A percentile compares a stretch with the other conserved stretches of the same genome.
Evolutionary conservation across 2,113 vertebrate genomes (phyloP).

Genomic region (Pagrus major): DNA sequence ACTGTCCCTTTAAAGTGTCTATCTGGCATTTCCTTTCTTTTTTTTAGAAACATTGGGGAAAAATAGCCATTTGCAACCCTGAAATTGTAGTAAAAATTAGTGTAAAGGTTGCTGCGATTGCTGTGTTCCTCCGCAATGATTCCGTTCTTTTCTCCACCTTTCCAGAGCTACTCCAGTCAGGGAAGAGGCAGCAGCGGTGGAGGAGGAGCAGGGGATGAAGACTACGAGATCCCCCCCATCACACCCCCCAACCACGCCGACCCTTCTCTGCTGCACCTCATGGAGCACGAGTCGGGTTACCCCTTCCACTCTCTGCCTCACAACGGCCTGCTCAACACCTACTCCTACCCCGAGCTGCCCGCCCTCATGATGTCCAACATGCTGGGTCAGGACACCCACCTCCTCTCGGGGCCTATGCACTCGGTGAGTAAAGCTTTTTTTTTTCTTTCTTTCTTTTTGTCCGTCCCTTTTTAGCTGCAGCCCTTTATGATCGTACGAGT

Average conservation of each 20-base stretch:
- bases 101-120: background rate
- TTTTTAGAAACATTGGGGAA: background rate
- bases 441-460: slow-evolving; percentile 35
- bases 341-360: slow-evolving; percentile 96
- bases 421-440: slow-evolving; percentile 88
- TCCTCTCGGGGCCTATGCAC: slow-evolving; percentile 95
- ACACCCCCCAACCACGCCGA: slow-evolving; percentile 96
- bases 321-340: slow-evolving; percentile 95
- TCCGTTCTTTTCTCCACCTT: slow-evolving; percentile 28
- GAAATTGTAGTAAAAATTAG: background rate
- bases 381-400: slow-evolving; percentile 96
- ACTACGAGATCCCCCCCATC: slow-evolving; percentile 99
- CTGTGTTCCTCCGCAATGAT: background rate
- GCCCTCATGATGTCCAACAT: slow-evolving; percentile 99
- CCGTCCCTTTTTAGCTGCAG: slow-evolving; percentile 22
- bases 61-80: slow-evolving; percentile 1
- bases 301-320: slow-evolving; percentile 95
- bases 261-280: slow-evolving; percentile 94
- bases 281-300: slow-evolving; percentile 95
- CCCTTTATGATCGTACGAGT: slow-evolving; percentile 43
- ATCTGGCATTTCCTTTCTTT: background rate
- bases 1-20: no score
- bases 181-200: slow-evolving; percentile 74
- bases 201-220: slow-evolving; percentile 75
- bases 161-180: slow-evolving; percentile 92